A percentile compares a stretch with the other conserved stretches of the same genome.
phyloP scores from a whole-genome alignment of 2,797 vertebrate genomes.

The Falco columbarius region DNA sequence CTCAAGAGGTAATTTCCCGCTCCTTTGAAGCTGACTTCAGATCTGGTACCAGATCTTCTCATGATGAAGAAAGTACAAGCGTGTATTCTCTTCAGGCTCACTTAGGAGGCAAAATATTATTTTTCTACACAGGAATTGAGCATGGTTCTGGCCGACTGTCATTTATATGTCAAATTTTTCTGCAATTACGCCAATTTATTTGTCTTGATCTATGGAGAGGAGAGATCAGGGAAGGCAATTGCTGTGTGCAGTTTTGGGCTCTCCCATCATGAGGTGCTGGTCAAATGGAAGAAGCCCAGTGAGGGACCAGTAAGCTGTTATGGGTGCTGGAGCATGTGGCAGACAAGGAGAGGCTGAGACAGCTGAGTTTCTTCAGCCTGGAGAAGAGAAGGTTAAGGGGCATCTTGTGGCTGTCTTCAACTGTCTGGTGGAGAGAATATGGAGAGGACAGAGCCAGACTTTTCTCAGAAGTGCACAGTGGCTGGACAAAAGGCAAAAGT shows the following conservation, averaged over 20 bases:
- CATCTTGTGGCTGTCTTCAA: neutral
- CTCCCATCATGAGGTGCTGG: neutral
- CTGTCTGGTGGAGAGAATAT: neutral
- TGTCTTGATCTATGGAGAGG: neutral
- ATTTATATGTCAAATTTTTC: neutral
- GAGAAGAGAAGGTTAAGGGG: neutral
- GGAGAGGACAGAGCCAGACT: neutral
- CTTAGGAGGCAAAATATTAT: neutral
- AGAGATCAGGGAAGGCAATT: neutral
- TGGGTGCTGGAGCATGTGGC: accelerated
- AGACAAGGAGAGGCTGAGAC: neutral
- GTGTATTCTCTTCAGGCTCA: neutral
- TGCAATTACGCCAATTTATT: neutral
- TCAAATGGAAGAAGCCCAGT: neutral
- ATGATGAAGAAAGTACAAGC: accelerated
- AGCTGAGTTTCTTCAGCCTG: neutral
- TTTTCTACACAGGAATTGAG: neutral
- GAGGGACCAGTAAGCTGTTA: neutral
- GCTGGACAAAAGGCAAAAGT: neutral
- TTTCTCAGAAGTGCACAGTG: neutral
- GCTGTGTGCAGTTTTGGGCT: neutral
- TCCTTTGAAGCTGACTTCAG: neutral
- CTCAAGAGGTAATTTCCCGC: neutral
- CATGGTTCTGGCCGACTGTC: neutral
- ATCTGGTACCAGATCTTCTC: neutral